phyloP scores from a whole-genome alignment of 2,113 vertebrate species.

The Strix aluco region DNA sequence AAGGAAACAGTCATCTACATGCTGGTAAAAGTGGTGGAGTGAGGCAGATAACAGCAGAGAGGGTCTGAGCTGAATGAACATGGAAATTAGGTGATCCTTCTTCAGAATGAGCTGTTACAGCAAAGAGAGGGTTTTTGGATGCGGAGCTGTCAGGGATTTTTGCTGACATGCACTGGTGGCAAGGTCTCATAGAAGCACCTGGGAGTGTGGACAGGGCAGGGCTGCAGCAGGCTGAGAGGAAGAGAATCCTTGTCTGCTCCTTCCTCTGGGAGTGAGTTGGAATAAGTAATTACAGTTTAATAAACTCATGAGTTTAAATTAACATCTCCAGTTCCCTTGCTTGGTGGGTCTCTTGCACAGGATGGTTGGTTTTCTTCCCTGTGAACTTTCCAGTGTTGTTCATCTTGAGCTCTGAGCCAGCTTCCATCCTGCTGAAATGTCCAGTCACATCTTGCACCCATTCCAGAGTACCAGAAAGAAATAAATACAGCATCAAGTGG shows the following conservation, averaged over 20 bases:
- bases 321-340: neutral
- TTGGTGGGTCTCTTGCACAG: neutral
- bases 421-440: neutral
- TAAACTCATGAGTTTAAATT: neutral
- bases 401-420: neutral
- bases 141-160: neutral
- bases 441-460: neutral
- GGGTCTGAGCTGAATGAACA: slow-evolving; percentile 5
- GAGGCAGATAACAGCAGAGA: slow-evolving; percentile 39
- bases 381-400: neutral
- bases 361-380: neutral
- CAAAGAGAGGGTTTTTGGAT: neutral
- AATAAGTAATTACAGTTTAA: neutral
- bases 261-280: neutral
- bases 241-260: neutral
- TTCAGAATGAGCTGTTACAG: slow-evolving; percentile 13
- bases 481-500: neutral
- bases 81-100: slow-evolving; percentile 38
- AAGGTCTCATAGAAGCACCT: neutral
- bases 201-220: neutral
- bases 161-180: neutral
- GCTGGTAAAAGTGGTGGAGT: slow-evolving; percentile 4
- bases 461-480: neutral
- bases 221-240: neutral
- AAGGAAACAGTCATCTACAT: slow-evolving; percentile 2